Conservation (phyloP, 1,140 invertebrate species). For the Phortica variegata region DNA sequence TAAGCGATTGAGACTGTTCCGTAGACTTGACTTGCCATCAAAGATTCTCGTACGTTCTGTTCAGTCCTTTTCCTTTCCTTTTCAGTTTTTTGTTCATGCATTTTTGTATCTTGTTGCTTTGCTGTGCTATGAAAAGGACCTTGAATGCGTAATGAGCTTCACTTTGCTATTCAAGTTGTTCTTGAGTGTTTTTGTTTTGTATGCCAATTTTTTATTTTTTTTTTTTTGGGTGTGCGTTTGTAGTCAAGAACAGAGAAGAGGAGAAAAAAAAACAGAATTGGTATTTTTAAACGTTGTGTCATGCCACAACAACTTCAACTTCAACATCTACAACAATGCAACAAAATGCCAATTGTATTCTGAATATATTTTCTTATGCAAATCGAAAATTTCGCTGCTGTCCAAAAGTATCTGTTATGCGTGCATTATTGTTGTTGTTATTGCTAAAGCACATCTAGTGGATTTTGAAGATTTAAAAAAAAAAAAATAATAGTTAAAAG, state of each 20-base stretch:
- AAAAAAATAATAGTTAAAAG: not conserved
- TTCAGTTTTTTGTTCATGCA: too few relatives aligned
- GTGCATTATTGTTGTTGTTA: conserved; percentile 10
- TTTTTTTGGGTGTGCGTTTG: conserved; percentile 18
- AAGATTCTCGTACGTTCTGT: too few relatives aligned
- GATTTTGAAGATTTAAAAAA: not conserved
- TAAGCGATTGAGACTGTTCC: too few relatives aligned
- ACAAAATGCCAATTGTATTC: conserved; percentile 1
- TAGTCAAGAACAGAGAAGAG: conserved; percentile 30
- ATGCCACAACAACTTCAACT: too few relatives aligned
- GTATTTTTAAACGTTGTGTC: conserved; percentile 51
- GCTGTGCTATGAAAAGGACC: conserved; percentile 33
- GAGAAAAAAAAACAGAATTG: conserved; percentile 37
- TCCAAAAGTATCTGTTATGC: too few relatives aligned
- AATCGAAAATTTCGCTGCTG: conserved; percentile 16
- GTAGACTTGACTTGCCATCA: too few relatives aligned
- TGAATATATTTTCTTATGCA: conserved; percentile 35
- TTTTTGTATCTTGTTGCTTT: too few relatives aligned
- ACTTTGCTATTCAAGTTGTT: not conserved
- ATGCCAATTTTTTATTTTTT: conserved; percentile 1
- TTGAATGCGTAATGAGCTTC: conserved; percentile 52
- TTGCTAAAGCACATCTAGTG: not conserved
- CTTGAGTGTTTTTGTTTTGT: not conserved
- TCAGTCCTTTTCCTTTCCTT: too few relatives aligned
- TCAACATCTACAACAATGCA: too few relatives aligned